These are phyloP conservation scores for Phyllostomus hastatus DNA, from an alignment of 2,113 vertebrate species.

Conservation along the genomic window DNA sequence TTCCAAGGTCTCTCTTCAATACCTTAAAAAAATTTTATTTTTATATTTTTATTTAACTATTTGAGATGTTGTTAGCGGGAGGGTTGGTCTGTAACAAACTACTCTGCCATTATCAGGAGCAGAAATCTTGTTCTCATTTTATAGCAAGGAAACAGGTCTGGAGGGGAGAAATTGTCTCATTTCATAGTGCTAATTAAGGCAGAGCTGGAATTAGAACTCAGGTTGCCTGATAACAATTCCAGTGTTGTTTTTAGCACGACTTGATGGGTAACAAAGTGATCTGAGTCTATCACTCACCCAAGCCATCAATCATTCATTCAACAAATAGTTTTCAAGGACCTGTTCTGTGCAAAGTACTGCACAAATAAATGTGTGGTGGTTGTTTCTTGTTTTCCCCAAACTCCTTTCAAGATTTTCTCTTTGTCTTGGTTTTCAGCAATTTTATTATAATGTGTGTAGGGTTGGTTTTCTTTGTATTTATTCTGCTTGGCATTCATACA, in stretches of 20 bases:
- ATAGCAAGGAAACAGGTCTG: neutral
- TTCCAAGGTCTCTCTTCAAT: neutral
- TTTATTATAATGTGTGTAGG: neutral
- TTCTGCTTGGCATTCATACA: neutral
- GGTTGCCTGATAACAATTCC: neutral
- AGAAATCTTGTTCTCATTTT: neutral
- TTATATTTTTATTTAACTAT: neutral
- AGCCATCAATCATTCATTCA: neutral
- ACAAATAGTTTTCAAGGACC: neutral
- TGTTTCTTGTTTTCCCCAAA: neutral
- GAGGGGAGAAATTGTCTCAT: neutral
- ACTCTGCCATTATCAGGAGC: neutral
- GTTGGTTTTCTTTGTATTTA: constrained; percentile 7
- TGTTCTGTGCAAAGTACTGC: neutral
- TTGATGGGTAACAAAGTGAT: neutral
- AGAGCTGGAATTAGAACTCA: neutral
- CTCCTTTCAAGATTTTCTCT: constrained; percentile 25
- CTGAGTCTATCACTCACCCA: neutral
- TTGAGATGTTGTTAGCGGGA: neutral
- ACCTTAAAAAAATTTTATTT: neutral
- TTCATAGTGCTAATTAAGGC: neutral
- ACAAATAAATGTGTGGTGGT: neutral
- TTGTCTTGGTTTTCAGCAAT: constrained; percentile 18
- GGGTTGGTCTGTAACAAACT: neutral
- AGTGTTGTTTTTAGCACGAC: neutral